Conservation (phyloP, 2,797 vertebrate species). For the Clarias fuscus region DNA sequence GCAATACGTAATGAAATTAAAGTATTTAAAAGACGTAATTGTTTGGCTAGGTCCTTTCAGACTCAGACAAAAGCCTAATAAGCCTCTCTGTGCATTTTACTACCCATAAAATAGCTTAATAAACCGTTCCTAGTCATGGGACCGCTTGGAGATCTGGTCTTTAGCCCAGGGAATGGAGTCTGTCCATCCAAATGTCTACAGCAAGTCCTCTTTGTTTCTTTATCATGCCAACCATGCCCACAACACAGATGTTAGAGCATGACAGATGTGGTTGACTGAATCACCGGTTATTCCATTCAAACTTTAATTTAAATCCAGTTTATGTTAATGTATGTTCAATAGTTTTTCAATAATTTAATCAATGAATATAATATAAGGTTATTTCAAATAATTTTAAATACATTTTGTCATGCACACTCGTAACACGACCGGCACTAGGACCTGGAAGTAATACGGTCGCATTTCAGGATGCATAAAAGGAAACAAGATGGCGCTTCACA, state of each 20-base stretch:
- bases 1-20: constrained; percentile 59
- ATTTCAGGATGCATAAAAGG: too few relatives aligned
- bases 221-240: not conserved
- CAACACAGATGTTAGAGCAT: constrained; percentile 26
- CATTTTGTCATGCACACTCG: too few relatives aligned
- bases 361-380: not conserved
- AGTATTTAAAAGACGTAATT: constrained; percentile 61
- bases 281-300: not conserved
- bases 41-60: constrained; percentile 61
- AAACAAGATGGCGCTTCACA: too few relatives aligned
- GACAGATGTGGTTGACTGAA: not conserved
- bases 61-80: constrained; percentile 64
- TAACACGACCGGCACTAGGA: too few relatives aligned
- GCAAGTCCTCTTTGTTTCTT: constrained; percentile 23
- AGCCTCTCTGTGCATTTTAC: constrained; percentile 61
- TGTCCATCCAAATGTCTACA: constrained; percentile 26
- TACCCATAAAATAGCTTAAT: constrained; percentile 63
- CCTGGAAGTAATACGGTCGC: too few relatives aligned
- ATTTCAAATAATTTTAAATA: not conserved
- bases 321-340: not conserved
- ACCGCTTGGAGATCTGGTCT: constrained; percentile 63
- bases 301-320: not conserved
- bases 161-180: constrained; percentile 44
- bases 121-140: constrained; percentile 62
- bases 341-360: not conserved